Evolutionary conservation across 1,140 invertebrate species (phyloP).

Genomic region (Physella acuta): DNA sequence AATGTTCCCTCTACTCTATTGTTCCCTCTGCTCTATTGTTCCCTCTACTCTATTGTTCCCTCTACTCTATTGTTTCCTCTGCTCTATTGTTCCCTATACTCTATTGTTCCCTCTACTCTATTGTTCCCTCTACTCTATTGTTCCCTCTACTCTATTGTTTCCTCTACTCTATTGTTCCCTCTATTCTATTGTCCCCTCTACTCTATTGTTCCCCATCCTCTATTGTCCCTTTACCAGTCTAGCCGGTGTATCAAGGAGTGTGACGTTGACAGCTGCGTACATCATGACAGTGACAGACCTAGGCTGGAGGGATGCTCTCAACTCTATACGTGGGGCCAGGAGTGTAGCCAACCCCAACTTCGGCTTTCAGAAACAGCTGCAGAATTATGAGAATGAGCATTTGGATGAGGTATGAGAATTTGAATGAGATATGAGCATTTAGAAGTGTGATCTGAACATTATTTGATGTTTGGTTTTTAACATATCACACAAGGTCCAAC

Average conservation of each 20-base stretch:
- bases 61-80: too few species aligned
- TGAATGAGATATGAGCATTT: conserved; percentile 81
- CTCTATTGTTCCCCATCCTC: too few species aligned
- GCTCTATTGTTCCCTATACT: too few species aligned
- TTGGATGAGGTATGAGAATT: conserved; percentile 77
- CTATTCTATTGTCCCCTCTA: too few species aligned
- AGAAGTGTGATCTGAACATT: not conserved
- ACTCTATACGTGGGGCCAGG: conserved; percentile 84
- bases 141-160: too few species aligned
- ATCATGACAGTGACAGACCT: conserved; percentile 91
- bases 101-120: too few species aligned
- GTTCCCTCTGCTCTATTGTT: too few species aligned
- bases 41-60: too few species aligned
- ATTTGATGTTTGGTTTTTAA: not conserved
- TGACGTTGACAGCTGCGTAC: conserved; percentile 90
- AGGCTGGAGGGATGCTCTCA: conserved; percentile 89
- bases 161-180: too few species aligned
- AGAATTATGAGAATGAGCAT: conserved; percentile 84
- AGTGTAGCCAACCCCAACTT: conserved; percentile 92
- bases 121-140: too few species aligned
- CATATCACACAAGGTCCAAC: too few species aligned
- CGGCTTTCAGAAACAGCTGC: conserved; percentile 90
- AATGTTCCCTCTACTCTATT: too few species aligned
- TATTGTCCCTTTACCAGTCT: conserved; percentile 69
- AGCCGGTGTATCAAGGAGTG: conserved; percentile 93